phyloP scores from a whole-genome alignment of 2,113 vertebrate species.

The Sus scrofa region T2T-Sscrofa CM000822.6:12262501-12263000 shows the following conservation, averaged over 20 bases:
- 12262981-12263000: conserved; percentile 84
- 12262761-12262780: conserved; percentile 10
- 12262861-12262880: conserved; percentile 61
- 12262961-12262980: conserved; percentile 78
- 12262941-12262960: conserved; percentile 82
- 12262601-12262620: background rate
- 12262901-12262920: conserved; percentile 64
- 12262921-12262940: conserved; percentile 72
- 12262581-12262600: background rate
- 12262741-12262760: conserved; percentile 21
- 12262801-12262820: conserved; percentile 10
- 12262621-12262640: conserved; percentile 10
- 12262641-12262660: conserved; percentile 28
- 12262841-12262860: background rate
- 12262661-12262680: background rate
- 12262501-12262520: background rate
- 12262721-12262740: background rate
- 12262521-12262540: background rate
- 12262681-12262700: background rate
- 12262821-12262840: background rate
- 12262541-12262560: background rate
- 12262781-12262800: background rate
- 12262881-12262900: conserved; percentile 47
- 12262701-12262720: conserved; percentile 16
- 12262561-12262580: background rate